These are phyloP conservation scores for Mythimna impura DNA, from an alignment of 2,888 invertebrate species.

Conservation along the genomic window DNA sequence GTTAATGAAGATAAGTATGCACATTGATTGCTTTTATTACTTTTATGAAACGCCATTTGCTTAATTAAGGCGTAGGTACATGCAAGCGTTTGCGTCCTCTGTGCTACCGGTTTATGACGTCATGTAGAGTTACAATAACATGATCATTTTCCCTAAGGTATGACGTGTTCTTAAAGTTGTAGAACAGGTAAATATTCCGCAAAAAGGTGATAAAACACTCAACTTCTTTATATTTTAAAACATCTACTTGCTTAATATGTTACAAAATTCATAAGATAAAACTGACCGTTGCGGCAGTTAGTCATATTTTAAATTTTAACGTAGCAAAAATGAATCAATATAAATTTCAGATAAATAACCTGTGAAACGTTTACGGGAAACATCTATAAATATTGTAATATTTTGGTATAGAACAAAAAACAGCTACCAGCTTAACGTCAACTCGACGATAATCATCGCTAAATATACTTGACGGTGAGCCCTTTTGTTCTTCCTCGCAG, in stretches of 20 bases:
- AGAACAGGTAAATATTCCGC: constrained; percentile 19
- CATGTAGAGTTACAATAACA: constrained; percentile 22
- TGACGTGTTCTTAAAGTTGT: constrained; percentile 17
- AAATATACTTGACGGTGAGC: constrained; percentile 48
- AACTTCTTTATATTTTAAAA: constrained; percentile 7
- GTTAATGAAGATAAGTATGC: constrained; percentile 49
- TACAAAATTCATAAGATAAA: constrained; percentile 13
- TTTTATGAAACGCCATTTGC: constrained; percentile 51
- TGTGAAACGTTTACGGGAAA: constrained; percentile 28
- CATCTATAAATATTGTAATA: constrained; percentile 48
- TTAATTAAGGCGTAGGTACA: constrained; percentile 35
- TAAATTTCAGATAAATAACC: constrained; percentile 19
- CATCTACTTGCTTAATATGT: background rate
- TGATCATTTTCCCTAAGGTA: constrained; percentile 25
- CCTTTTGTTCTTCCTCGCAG: constrained; percentile 46
- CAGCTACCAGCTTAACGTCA: constrained; percentile 43
- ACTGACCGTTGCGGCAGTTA: constrained; percentile 15
- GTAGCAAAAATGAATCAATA: constrained; percentile 17
- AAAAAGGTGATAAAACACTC: background rate
- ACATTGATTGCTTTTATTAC: constrained; percentile 55
- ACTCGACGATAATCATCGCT: constrained; percentile 52
- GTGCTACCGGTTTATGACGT: constrained; percentile 29
- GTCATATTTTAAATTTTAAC: constrained; percentile 34
- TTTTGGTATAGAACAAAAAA: constrained; percentile 43
- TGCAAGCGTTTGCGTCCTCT: constrained; percentile 24